Evolutionary conservation across 1,140 invertebrate species (phyloP), one percentile per base, ranked within the genome.

Genomic region (Notospermus geniculatus): DNA sequence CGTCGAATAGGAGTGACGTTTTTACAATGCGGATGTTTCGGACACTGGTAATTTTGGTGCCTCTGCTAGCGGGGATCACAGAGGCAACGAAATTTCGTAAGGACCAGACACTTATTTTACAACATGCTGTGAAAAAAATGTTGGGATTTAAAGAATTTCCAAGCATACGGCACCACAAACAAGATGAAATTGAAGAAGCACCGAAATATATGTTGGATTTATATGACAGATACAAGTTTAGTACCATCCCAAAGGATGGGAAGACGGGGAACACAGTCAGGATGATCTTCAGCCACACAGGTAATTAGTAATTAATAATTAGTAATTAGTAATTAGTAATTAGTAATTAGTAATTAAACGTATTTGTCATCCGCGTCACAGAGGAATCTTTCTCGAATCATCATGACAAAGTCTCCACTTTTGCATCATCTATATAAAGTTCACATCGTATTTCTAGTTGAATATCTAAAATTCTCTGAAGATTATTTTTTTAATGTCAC

Each of bases 161-260:
- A 15, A 56, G 32, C 2, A 22, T 32, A 29, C 22, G 22, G 29
- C 54, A 22, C 13, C 54, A 17, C 54, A 39, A 39, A 28, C 5
- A 36, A 56, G 54, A 56, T 2, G 28, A 32, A 28, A 53, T 23
- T 28, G 50, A 53, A 53, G 57, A 68, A 57, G 62, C 70, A 27
- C 72, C 74, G 1, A 58, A 67, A 43, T 75, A 72, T 54, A 72
- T 74, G 65, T 56, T 72, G 63, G 72, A 74, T 62, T 61, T 75
- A 56, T 75, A 75, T 59, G 67, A 74, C 46, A 66, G 64, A 36
- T 75, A 70, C 58, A 69, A 66, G 52, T 66, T 67, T 32, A 68
- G 64, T 28, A 60, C 64, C 39, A 63, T 70, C 29, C 54, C 54
- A 4, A 68, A 67, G 23, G 66, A 66, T 25, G 62, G 57, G 23